Base-by-base conservation (phyloP, 2,113 vertebrate genomes). In the Chascanopsetta lugubris region DNA sequence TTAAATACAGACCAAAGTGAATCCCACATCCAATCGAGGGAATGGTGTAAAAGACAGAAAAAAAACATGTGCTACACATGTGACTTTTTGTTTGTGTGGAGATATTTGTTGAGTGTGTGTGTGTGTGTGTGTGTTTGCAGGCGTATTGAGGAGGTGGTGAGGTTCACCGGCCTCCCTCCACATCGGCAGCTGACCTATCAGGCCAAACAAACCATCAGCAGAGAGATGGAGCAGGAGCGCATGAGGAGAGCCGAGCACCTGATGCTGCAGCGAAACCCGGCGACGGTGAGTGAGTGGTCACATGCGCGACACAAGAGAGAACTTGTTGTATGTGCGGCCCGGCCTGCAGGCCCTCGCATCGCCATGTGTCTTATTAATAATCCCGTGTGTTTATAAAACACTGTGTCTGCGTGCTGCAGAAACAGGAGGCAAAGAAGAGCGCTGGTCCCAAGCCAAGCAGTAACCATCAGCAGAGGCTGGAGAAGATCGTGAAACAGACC, bases 151-250 rank as follows among this genome's bases (percentile, higher is more conserved):
- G 94, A 94, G 0, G 89, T 95, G 9, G 96, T 94, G 61, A 90
- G 90, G 13, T 99, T 97, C 73, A 92, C 94, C 0, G 92, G 92
- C 2, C 88, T 99, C 42, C 96, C 96, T 0, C 85, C 90, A 1
- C 95, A 92, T 10, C 93, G 94, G 24, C 95, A 94, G 78, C 90
- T 99, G 62, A 95, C 94, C 4, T 99, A 99, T 88, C 97, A 98
- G 88, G 93, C 95, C 86, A 97, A 96, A 88, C 97, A 99, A 86
- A 95, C 97, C 58, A 95, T 99, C 0, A 94, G 95, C 61, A 90
- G 93, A 20, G 97, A 99, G 89, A 94, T 97, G 0, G 95, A 98
- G 80, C 84, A 96, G 86, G 97, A 99, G 90, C 95, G 92, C 90
- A 96, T 99, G 96, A 93, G 96, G 80, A 92, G 96, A 75, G 82